These are phyloP conservation scores for Acanthurus tractus DNA, from an alignment of 2,797 vertebrate genomes.

Conservation along the genomic window DNA sequence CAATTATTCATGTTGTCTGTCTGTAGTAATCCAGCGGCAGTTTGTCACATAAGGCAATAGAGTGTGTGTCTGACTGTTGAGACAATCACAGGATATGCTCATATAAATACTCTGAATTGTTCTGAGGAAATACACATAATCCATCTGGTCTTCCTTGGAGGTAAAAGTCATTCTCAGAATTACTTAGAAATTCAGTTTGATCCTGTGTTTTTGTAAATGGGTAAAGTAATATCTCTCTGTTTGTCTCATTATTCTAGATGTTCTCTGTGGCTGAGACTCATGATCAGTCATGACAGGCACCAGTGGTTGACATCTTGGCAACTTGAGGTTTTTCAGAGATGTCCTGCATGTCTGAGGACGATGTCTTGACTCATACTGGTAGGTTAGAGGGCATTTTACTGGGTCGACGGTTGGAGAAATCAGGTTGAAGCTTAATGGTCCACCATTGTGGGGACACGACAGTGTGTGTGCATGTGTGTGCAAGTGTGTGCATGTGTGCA, in stretches of 20 bases:
- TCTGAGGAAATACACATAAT: neutral
- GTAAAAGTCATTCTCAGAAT: neutral
- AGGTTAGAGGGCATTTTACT: slow-evolving; percentile 12
- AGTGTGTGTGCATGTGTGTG: slow-evolving; percentile 5
- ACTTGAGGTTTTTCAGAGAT: neutral
- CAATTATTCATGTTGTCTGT: neutral
- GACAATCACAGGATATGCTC: slow-evolving; percentile 42
- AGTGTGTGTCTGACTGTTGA: neutral
- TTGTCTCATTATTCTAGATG: slow-evolving; percentile 9
- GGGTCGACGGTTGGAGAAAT: slow-evolving; percentile 33
- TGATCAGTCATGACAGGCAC: slow-evolving; percentile 1
- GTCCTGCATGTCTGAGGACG: slow-evolving; percentile 7
- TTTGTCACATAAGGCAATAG: neutral
- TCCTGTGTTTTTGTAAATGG: slow-evolving; percentile 14
- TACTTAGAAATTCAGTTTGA: neutral
- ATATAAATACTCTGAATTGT: slow-evolving; percentile 1
- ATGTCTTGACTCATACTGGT: neutral
- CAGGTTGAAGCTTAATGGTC: slow-evolving; percentile 14
- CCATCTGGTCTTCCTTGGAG: neutral
- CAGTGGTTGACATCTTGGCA: slow-evolving; percentile 16
- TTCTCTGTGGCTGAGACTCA: neutral
- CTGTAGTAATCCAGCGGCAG: neutral
- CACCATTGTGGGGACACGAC: slow-evolving; percentile 17
- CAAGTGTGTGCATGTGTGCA: slow-evolving; percentile 33
- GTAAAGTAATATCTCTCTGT: slow-evolving; percentile 17